Conservation (phyloP, 2,113 vertebrate species). For the Sinocyclocheilus anophthalmus region DNA sequence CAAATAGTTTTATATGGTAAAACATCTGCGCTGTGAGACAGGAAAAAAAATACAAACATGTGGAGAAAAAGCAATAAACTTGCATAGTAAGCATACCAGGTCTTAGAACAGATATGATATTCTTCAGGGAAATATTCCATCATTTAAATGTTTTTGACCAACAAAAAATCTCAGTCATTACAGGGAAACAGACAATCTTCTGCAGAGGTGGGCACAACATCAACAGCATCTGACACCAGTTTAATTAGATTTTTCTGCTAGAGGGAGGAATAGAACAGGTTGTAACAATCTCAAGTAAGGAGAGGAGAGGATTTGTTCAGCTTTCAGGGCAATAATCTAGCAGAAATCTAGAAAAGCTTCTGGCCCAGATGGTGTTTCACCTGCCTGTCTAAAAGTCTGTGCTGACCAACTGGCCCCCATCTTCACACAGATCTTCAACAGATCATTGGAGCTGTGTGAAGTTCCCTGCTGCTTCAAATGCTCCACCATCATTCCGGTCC, state of each 20-base stretch:
- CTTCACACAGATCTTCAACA: too few relatives aligned
- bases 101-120: conserved; percentile 63
- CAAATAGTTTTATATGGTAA: not conserved
- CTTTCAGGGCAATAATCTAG: conserved; percentile 17
- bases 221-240: not conserved
- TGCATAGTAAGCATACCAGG: conserved; percentile 70
- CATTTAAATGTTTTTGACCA: conserved; percentile 69
- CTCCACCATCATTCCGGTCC: too few relatives aligned
- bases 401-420: too few relatives aligned
- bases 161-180: conserved; percentile 73
- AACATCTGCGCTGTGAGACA: not conserved
- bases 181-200: conserved; percentile 73
- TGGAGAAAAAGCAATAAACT: conserved; percentile 49
- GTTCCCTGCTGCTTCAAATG: too few relatives aligned
- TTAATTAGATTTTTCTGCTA: not conserved
- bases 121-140: conserved; percentile 70
- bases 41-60: not conserved
- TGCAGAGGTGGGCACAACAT: conserved; percentile 23
- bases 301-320: not conserved
- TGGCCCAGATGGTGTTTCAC: too few relatives aligned
- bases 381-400: too few relatives aligned
- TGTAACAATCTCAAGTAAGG: not conserved
- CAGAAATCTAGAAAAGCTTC: too few relatives aligned
- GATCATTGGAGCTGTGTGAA: too few relatives aligned
- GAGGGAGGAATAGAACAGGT: not conserved